Base-by-base conservation (phyloP, 2,888 invertebrate species). In the Diloba caeruleocephala region DNA sequence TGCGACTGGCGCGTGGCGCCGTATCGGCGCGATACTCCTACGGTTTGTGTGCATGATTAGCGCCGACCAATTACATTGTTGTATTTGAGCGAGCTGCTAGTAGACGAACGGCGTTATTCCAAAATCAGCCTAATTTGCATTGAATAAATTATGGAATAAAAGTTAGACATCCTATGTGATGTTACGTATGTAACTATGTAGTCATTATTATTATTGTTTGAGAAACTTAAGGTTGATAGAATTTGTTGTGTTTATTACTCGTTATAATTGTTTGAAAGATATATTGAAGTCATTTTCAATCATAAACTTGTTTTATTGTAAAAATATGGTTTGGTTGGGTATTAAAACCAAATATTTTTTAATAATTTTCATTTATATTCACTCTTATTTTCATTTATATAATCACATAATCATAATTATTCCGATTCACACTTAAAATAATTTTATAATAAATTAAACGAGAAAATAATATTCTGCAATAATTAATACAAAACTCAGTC, bases 321-420 rank as follows among this genome's bases (percentile, higher is more conserved):
- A 28, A 13, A 17, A 3, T 9, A 17, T 4, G 14, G 14, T 0
- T 4, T 4, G 7, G 0, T 5, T 33, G 49, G 42, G 19, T 54
- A 64, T 71, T 79, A 71, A 79, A 59, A 71, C 62, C n/a, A 69
- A 59, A 65, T 61, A 76, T 62, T 71, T 86, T 82, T 82, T 79
- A 89, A 88, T 88, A 84, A 84, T 82, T 88, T 84, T 91, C 89
- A 88, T 86, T 92, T 87, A 86, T 91, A 89, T 87, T 88, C 89
- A 90, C 90, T 87, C 85, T 90, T 89, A 90, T 87, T 88, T 87
- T 87, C 85, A 84, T 89, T 88, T 84, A 82, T 90, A 90, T 88
- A 92, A 92, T 92, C 92, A 91, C 92, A 92, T 92, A 90, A 92
- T 92, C 89, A 90, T 87, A 87, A 89, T 91, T 90, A 92, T 88